A percentile compares a stretch with the other conserved stretches of the same genome.
phyloP scores from a whole-genome alignment of 1,140 invertebrate genomes.

The Spodoptera frugiperda region DNA sequence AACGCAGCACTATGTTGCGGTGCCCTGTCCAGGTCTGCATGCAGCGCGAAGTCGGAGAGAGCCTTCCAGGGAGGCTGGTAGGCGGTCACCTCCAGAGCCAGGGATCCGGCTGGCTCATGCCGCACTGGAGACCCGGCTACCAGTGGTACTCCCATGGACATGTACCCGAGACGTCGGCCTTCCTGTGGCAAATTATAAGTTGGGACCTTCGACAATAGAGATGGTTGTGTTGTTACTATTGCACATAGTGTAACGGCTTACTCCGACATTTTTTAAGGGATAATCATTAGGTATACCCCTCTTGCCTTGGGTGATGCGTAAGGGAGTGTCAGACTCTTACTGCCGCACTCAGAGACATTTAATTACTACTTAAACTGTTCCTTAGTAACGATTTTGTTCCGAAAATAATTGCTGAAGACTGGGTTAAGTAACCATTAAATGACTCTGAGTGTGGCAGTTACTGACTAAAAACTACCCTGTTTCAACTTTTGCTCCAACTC shows the following conservation, averaged over 20 bases:
- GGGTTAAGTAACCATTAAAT: too few species aligned
- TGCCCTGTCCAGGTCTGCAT: constrained; percentile 95
- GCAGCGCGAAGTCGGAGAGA: constrained; percentile 97
- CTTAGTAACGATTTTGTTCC: too few species aligned
- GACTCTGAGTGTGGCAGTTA: too few species aligned
- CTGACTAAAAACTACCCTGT: too few species aligned
- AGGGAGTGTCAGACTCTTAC: not conserved
- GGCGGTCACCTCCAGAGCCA: constrained; percentile 94
- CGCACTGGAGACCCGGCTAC: constrained; percentile 97
- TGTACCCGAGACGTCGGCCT: constrained; percentile 96
- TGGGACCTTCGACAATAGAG: constrained; percentile 42
- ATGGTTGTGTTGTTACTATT: constrained; percentile 15
- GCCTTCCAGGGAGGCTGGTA: constrained; percentile 99
- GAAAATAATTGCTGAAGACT: too few species aligned
- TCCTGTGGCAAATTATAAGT: constrained; percentile 84
- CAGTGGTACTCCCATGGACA: constrained; percentile 98
- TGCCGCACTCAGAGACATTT: too few species aligned
- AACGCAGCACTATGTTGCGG: constrained; percentile 94
- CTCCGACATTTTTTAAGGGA: too few species aligned
- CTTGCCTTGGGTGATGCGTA: too few species aligned
- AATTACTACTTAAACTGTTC: too few species aligned
- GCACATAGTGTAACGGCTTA: not conserved
- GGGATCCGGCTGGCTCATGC: constrained; percentile 95
- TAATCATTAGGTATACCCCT: too few species aligned
- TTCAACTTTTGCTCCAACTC: too few species aligned